Evolutionary conservation across 1,140 invertebrate species (phyloP), one percentile per base, ranked within the genome.

Genomic region (Drosophila lowei): DNA sequence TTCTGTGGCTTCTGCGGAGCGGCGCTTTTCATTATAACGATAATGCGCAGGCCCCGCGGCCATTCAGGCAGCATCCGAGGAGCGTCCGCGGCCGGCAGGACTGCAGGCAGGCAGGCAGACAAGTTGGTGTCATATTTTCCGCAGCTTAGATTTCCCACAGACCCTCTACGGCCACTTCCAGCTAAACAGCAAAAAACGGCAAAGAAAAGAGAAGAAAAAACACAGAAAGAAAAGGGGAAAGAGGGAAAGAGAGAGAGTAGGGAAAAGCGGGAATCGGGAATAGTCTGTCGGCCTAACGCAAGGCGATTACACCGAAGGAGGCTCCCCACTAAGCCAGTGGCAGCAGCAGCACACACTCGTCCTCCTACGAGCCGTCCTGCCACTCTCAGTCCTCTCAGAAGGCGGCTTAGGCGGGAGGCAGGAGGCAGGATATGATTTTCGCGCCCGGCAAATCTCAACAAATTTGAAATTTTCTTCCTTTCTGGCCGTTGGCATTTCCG

Each of bases 101-200:
- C 3, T 3, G 23, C 23, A 25, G 23, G 23, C 23, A 38, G 34
- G 34, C 34, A 38, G 57, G 65, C 72, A 58, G 34, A 63, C 61
- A 66, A 68, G 63, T 86, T 83, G 83, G 84, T 88, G 83, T 88
- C 83, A 89, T 75, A 88, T 88, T 88, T 88, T 89, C 84, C 79
- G 84, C 79, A 89, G 83, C 83, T 89, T 88, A 83, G 79, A 83
- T 76, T 76, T 88, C 73, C 81, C 76, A 65, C 71, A 77, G 57
- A 56, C 50, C 23, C 23, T 5, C 30, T n/a, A 30, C 9, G 79
- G 72, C 72, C 76, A 84, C 77, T 84, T 84, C 64, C 63, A 44
- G 65, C 65, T 68, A 25, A 25, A 25, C 23, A 25, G 5, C 5
- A 25, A 5, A 18, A 18, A 18, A 18, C 18, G 18, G 18, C 1